Conservation (phyloP, 2,797 vertebrate species). For the Acanthurus tractus region DNA sequence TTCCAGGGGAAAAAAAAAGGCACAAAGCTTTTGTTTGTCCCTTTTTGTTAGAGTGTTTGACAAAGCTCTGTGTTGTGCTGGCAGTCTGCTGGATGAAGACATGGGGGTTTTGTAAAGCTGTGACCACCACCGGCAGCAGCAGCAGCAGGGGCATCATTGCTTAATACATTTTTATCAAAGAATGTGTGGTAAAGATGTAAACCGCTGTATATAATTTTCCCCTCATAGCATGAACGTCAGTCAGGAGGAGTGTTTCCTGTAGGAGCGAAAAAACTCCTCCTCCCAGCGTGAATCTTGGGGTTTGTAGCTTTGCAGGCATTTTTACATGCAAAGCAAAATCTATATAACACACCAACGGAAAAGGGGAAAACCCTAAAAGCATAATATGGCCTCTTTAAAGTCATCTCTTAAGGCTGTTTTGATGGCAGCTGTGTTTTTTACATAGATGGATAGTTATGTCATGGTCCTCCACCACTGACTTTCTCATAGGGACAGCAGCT, state of each 20-base stretch:
- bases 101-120: slow-evolving; percentile 1
- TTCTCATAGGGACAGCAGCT: slow-evolving; percentile 1
- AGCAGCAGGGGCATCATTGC: neutral
- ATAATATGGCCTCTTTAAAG: neutral
- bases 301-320: too few relatives aligned
- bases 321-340: too few relatives aligned
- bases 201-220: neutral
- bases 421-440: neutral
- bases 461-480: neutral
- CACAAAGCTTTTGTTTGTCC: slow-evolving; percentile 25
- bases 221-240: neutral
- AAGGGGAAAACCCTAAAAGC: too few relatives aligned
- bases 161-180: slow-evolving; percentile 14
- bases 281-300: too few relatives aligned
- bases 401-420: neutral
- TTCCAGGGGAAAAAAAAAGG: slow-evolving; percentile 50
- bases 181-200: slow-evolving; percentile 1
- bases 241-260: too few relatives aligned
- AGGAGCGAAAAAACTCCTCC: too few relatives aligned
- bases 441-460: neutral
- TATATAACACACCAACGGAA: too few relatives aligned
- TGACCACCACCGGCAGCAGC: slow-evolving; percentile 12
- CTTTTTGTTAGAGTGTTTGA: too few relatives aligned
- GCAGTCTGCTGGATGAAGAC: slow-evolving; percentile 20
- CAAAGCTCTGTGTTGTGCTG: neutral